Base-by-base conservation (phyloP, 2,888 invertebrate species). In the Iphiclides podalirius region DNA sequence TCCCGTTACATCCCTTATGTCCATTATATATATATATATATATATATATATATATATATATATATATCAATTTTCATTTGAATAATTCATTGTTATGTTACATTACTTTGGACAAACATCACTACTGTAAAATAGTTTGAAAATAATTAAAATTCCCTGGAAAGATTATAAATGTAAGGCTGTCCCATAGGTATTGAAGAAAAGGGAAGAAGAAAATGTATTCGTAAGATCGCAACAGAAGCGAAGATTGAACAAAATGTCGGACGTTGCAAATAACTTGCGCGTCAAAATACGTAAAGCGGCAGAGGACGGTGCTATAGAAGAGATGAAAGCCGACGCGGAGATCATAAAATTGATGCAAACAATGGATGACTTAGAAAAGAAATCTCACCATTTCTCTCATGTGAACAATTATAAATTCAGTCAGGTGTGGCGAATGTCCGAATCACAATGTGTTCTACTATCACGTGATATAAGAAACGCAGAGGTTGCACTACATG, bases 171-270 rank as follows among this genome's bases (percentile, higher is more conserved):
- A n/a, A n/a, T n/a, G n/a, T n/a, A n/a, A n/a, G n/a, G n/a, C n/a
- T n/a, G n/a, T n/a, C n/a, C 62, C 57, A 2, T 36, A 89, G 89
- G 92, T 96, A 6, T 75, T 98, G 37, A 95, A 94, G 77, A 95
- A 94, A 67, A 90, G 96, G 1, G 96, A 97, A 74, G 96, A 96
- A 59, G 97, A 98, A 76, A 96, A 95, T 71, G 88, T 93, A 0
- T 92, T 94, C 34, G 93, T 96, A 4, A 92, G 93, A 65, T 94
- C 93, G 40, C 93, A 95, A 60, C 95, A 95, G 64, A 95, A 95
- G 64, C 90, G 94, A 6, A 90, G 93, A 58, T 88, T 95, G 3
- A 94, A 94, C 59, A 94, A 94, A 80, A 89, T 95, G 61, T 92
- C 94, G 40, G 96, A 96, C 68, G 74, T 90, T 0, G 91, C 95